Conservation (phyloP, 92 coral and sea anemone genomes). For the Paramuricea clavata region DNA sequence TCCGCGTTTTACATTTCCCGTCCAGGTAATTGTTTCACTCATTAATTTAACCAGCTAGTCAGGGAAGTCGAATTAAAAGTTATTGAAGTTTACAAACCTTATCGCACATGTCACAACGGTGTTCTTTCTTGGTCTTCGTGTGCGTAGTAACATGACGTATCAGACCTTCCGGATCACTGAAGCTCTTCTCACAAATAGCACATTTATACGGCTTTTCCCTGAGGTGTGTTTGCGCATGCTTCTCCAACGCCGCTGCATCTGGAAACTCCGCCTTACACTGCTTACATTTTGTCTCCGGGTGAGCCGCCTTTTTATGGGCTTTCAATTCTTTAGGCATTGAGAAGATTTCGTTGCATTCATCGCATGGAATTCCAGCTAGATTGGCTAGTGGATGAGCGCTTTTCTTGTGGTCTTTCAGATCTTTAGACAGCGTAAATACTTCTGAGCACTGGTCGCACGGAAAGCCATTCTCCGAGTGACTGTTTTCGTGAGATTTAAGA, state of each 20-base stretch:
- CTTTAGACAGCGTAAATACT: background rate
- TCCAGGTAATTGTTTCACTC: no score
- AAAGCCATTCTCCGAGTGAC: background rate
- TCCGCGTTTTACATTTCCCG: no score
- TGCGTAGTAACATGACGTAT: slow-evolving; percentile 23
- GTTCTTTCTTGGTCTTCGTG: slow-evolving; percentile 3
- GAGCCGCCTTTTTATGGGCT: background rate
- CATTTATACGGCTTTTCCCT: slow-evolving; percentile 65
- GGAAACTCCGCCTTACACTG: slow-evolving; percentile 10
- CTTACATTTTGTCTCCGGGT: slow-evolving; percentile 19
- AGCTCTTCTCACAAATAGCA: slow-evolving; percentile 59
- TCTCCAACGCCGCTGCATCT: slow-evolving; percentile 42
- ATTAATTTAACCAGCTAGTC: no score
- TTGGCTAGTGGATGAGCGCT: background rate
- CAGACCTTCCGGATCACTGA: slow-evolving; percentile 45
- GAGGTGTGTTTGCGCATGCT: slow-evolving; percentile 56
- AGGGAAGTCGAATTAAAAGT: background rate
- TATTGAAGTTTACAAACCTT: background rate
- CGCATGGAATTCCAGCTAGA: slow-evolving; percentile 10
- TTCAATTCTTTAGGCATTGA: background rate
- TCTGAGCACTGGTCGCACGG: background rate
- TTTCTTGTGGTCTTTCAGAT: slow-evolving; percentile 8
- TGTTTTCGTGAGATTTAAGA: background rate
- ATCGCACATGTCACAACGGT: background rate
- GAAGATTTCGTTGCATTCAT: slow-evolving; percentile 3